These are phyloP conservation scores for Stegodyphus dumicola DNA, from an alignment of 1,140 invertebrate genomes.

Conservation along the genomic window DNA sequence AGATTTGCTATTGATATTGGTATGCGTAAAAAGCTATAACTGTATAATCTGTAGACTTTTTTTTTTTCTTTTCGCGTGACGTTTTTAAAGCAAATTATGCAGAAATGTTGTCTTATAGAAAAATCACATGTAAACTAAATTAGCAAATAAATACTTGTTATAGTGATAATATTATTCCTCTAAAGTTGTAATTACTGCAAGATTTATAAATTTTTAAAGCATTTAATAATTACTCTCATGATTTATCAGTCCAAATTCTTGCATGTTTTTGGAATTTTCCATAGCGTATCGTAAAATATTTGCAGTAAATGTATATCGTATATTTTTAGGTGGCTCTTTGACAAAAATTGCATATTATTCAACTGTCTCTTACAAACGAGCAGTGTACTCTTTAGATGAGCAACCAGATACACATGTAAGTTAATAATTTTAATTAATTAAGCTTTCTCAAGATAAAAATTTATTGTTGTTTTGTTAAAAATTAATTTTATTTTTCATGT, in stretches of 20 bases:
- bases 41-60: not conserved
- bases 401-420: constrained; percentile 65
- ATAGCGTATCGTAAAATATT: no score
- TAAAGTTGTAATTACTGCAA: no score
- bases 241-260: no score
- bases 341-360: constrained; percentile 83
- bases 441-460: not conserved
- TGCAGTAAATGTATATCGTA: constrained; percentile 45
- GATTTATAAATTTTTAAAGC: no score
- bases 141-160: no score
- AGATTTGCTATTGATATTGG: constrained; percentile 81
- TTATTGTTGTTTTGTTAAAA: no score
- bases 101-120: no score
- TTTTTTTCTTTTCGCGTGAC: not conserved
- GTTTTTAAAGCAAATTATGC: not conserved
- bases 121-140: no score
- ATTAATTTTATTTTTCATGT: no score
- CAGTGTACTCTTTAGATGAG: constrained; percentile 70
- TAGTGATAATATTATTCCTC: no score
- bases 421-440: constrained; percentile 19
- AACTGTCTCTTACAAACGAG: constrained; percentile 75
- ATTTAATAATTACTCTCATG: no score
- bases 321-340: constrained; percentile 75
- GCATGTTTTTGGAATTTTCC: no score
- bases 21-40: constrained; percentile 64